Evolutionary conservation across 1,140 invertebrate genomes (phyloP), one percentile per base, ranked within the genome.

Genomic region (Drosophila ficusphila): DNA sequence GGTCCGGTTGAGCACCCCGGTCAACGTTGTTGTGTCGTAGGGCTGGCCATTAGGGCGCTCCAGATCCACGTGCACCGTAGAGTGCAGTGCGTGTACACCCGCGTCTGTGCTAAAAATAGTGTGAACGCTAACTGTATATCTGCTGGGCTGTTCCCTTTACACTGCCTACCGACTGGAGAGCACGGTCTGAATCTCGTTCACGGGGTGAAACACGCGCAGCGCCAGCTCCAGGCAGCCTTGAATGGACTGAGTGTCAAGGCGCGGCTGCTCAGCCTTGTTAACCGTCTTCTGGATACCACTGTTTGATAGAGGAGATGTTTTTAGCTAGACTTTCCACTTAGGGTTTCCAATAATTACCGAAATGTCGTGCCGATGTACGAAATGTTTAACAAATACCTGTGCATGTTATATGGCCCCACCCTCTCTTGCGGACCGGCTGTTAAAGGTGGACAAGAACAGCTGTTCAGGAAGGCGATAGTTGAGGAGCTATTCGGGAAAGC

Each of bases 41-140:
- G 93, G 81, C 4, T 47, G 39, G 12, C 92, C 68, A 56, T 92
- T 91, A 16, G 49, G 65, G 44, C 92, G 92, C 16, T 92, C 74
- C 56, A 96, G 62, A 62, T 95, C 94, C 58, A 95, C 92, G 72
- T 96, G 95, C 25, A 93, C 93, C n/a, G 93, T 93, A 11, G 93
- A 91, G 72, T 93, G 92, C 9, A 96, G 76, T 1, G 95, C 95
- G 92, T 96, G 95, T 4, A 96, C 95, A 54, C 95, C 95, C 7
- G 93, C 91, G 93, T 96, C 95, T 91, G 95, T 96, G 75, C 95
- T 96, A 76, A 64, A 76, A 76, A n/a, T n/a, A n/a, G n/a, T n/a
- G 58, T 11, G 19, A 56, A 18, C 0, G 11, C 11, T 8, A 2
- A 23, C 27, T 25, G 11, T 25, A 53, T 42, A 18, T 8, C 14